Percentiles rank a stretch among this genome's conserved stretches.
Conservation (phyloP, 2,113 vertebrate genomes). For the Zosterops japonicus region DNA sequence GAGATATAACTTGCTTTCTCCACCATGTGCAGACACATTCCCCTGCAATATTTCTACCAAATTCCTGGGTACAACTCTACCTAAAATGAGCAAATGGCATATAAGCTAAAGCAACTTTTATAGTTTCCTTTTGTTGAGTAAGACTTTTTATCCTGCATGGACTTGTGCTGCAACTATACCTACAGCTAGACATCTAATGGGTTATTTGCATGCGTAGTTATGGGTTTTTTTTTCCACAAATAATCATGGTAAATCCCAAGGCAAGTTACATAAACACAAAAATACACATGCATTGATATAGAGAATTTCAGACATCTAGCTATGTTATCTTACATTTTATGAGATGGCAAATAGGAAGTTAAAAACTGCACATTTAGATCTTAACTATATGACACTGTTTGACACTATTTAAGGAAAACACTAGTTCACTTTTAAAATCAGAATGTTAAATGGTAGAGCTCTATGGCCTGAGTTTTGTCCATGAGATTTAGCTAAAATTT, state of each 20-base stretch:
- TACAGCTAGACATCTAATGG: constrained; percentile 12
- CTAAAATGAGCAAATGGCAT: background rate
- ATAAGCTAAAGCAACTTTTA: background rate
- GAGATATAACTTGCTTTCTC: background rate
- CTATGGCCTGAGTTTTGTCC: background rate
- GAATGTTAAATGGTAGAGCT: background rate
- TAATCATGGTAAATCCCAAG: constrained; percentile 28
- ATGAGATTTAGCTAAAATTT: background rate
- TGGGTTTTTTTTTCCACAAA: background rate
- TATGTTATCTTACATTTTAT: background rate
- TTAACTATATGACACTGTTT: background rate
- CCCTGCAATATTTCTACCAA: background rate
- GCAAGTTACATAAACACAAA: constrained; percentile 3
- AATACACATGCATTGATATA: background rate
- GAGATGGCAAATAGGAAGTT: background rate
- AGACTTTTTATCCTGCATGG: constrained; percentile 40
- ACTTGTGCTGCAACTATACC: constrained; percentile 37
- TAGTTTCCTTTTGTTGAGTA: background rate
- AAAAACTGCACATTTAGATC: background rate
- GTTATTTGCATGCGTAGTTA: constrained; percentile 33
- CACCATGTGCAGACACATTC: background rate
- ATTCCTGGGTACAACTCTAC: background rate
- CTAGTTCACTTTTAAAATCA: background rate
- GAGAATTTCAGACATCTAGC: background rate
- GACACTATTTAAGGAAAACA: background rate